Evolutionary conservation across 2,888 invertebrate species (phyloP).

Genomic region (Eueremaeus valkanovi): DNA sequence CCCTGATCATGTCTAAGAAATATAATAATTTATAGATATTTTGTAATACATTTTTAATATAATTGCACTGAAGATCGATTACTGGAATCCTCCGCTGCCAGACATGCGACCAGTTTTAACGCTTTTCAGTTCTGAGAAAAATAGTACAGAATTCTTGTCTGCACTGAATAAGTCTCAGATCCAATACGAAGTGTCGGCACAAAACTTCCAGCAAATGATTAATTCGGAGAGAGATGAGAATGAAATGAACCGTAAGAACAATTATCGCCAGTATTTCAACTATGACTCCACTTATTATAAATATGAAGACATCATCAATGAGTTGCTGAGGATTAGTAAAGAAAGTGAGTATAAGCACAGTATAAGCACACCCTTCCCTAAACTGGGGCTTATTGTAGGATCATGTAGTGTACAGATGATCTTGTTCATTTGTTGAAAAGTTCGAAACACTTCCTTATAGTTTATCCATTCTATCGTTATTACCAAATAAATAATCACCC

Average conservation of each 20-base stretch:
- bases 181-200: not conserved
- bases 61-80: constrained; percentile 33
- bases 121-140: constrained; percentile 6
- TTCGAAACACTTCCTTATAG: too few relatives aligned
- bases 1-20: too few relatives aligned
- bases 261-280: not conserved
- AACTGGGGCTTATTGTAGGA: not conserved
- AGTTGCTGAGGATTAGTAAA: not conserved
- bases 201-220: constrained; percentile 31
- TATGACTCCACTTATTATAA: constrained; percentile 34
- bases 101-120: constrained; percentile 34
- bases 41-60: too few relatives aligned
- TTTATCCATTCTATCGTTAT: too few relatives aligned
- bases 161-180: constrained; percentile 27
- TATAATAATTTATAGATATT: too few relatives aligned
- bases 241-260: not conserved
- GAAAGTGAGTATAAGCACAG: not conserved
- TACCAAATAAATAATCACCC: too few relatives aligned
- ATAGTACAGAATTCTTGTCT: not conserved
- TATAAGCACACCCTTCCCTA: not conserved
- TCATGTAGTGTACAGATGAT: not conserved
- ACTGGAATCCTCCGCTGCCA: constrained; percentile 26
- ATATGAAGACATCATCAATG: constrained; percentile 31
- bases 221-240: constrained; percentile 17
- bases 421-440: too few relatives aligned